Conservation (phyloP, 1,140 invertebrate genomes). For the Procambarus virginalis region DNA sequence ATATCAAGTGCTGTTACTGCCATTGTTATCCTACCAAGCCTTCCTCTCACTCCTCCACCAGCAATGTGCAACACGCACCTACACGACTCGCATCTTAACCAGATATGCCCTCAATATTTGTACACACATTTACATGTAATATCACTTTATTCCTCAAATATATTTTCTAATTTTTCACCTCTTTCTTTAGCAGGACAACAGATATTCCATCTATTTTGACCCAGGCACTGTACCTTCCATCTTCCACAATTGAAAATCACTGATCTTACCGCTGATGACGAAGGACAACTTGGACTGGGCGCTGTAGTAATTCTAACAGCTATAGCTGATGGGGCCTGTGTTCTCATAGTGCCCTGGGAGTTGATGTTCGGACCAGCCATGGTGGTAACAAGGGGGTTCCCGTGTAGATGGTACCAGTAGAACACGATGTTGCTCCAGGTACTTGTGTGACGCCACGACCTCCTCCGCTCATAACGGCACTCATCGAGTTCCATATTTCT, state of each 20-base stretch:
- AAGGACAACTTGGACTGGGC: slow-evolving; percentile 15
- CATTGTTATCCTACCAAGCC: too few species aligned
- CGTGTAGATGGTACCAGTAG: slow-evolving; percentile 39
- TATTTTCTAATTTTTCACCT: too few species aligned
- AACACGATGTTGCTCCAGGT: neutral
- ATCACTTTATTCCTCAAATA: too few species aligned
- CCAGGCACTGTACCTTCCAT: too few species aligned
- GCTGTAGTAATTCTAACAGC: slow-evolving; percentile 59
- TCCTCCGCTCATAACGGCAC: slow-evolving; percentile 13
- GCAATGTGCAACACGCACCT: too few species aligned
- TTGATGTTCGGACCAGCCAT: slow-evolving; percentile 20
- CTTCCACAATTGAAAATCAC: neutral
- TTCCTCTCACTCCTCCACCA: too few species aligned
- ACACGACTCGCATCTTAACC: too few species aligned
- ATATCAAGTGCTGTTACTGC: too few species aligned
- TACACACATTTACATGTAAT: too few species aligned
- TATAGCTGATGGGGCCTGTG: slow-evolving; percentile 32
- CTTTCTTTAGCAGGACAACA: too few species aligned
- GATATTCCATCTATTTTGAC: too few species aligned
- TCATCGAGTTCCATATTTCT: slow-evolving; percentile 45
- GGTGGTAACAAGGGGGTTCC: slow-evolving; percentile 33
- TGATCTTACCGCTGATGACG: slow-evolving; percentile 29
- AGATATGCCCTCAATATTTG: too few species aligned
- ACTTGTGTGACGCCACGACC: slow-evolving; percentile 31
- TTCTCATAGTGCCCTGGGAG: slow-evolving; percentile 44